phyloP scores from a whole-genome alignment of 37 sponge, comb jelly and placozoan species.

The Corticium candelabrum region DNA sequence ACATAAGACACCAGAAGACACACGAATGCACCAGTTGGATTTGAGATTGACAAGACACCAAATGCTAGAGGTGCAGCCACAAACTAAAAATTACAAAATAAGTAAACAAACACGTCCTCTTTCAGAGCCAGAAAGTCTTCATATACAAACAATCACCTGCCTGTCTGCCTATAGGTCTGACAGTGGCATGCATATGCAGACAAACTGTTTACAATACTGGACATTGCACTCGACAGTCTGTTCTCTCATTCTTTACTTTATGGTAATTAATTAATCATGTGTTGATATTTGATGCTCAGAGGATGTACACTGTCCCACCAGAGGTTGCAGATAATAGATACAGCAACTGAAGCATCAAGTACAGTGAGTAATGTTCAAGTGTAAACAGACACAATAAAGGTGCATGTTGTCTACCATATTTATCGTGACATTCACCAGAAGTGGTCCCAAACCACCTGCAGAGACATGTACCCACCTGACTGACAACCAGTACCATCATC shows the following conservation, averaged over 20 bases:
- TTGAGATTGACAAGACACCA: conserved; percentile 49
- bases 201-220: too few species aligned
- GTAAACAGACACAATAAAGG: not conserved
- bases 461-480: conserved; percentile 30
- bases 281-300: too few species aligned
- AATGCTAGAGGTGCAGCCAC: conserved; percentile 67
- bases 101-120: not conserved
- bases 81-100: conserved; percentile 23
- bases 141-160: not conserved
- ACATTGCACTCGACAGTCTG: too few species aligned
- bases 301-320: too few species aligned
- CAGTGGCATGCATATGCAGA: not conserved
- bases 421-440: not conserved
- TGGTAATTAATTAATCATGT: too few species aligned
- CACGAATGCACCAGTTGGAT: conserved; percentile 58
- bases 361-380: not conserved
- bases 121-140: not conserved
- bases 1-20: conserved; percentile 46
- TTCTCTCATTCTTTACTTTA: too few species aligned
- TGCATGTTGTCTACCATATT: not conserved
- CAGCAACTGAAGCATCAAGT: too few species aligned
- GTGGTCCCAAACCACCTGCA: too few species aligned
- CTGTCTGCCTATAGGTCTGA: not conserved
- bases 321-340: too few species aligned
- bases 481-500: conserved; percentile 53